Evolutionary conservation across 2,797 vertebrate species (phyloP).

Genomic region (Sebastes paucispinis): DNA sequence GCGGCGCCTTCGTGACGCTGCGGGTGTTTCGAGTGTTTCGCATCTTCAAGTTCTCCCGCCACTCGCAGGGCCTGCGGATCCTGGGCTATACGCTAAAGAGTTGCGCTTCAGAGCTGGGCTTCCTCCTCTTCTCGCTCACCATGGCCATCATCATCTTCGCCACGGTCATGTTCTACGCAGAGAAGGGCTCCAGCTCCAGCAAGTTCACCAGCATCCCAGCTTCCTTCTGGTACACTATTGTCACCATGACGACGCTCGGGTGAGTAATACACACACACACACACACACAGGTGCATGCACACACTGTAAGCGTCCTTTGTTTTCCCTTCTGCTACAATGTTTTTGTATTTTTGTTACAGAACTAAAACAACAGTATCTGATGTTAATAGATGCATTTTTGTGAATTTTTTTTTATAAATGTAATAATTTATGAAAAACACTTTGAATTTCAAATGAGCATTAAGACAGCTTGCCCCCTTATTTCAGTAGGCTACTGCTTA

Average conservation of each 20-base stretch:
- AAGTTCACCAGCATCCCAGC: slow-evolving; percentile 99
- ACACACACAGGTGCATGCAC: neutral
- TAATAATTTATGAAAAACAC: slow-evolving; percentile 59
- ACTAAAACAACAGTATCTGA: neutral
- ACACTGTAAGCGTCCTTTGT: neutral
- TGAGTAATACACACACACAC: slow-evolving; percentile 77
- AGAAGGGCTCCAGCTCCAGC: slow-evolving; percentile 97
- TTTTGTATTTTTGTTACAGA: neutral
- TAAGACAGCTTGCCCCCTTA: slow-evolving; percentile 46
- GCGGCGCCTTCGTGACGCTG: slow-evolving; percentile 95
- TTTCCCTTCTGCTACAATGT: neutral
- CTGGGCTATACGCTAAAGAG: slow-evolving; percentile 98
- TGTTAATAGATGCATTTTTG: slow-evolving; percentile 17
- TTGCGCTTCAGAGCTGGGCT: slow-evolving; percentile 98
- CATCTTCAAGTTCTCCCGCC: slow-evolving; percentile 99
- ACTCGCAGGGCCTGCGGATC: slow-evolving; percentile 97
- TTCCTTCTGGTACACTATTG: slow-evolving; percentile 99
- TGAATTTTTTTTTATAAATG: slow-evolving; percentile 23
- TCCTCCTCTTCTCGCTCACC: slow-evolving; percentile 99
- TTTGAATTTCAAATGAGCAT: slow-evolving; percentile 55
- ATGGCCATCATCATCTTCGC: slow-evolving; percentile 99
- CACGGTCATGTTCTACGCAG: slow-evolving; percentile 99
- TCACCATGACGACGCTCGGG: slow-evolving; percentile 99
- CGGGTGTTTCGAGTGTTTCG: slow-evolving; percentile 97
- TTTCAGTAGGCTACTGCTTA: slow-evolving; percentile 56